A percentile compares a stretch with the other conserved stretches of the same genome.
Conservation (phyloP, 2,113 vertebrate species). For the Hydrolagus affinis region DNA sequence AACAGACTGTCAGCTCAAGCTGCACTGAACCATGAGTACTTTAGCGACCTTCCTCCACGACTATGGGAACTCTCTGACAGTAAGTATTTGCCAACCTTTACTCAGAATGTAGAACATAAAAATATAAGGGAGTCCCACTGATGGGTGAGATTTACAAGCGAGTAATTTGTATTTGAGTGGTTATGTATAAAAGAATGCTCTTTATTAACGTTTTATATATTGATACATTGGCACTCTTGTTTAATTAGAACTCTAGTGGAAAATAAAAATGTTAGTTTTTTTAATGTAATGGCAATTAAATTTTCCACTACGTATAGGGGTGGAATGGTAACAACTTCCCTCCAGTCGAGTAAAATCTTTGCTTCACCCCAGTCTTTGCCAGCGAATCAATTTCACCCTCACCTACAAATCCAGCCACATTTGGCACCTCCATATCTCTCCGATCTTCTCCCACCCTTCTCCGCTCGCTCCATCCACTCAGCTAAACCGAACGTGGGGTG, state of each 20-base stretch:
- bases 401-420: too few species aligned
- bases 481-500: too few species aligned
- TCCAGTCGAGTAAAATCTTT: too few species aligned
- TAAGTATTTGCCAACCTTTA: slow-evolving; percentile 52
- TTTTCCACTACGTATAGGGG: too few species aligned
- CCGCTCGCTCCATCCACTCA: too few species aligned
- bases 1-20: slow-evolving; percentile 85
- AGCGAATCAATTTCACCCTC: too few species aligned
- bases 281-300: too few species aligned
- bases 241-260: background rate
- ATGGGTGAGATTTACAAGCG: slow-evolving; percentile 4
- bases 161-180: background rate
- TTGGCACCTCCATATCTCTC: too few species aligned
- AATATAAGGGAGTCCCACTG: background rate
- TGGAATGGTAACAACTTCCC: too few species aligned
- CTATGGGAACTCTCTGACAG: slow-evolving; percentile 90
- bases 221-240: background rate
- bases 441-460: too few species aligned
- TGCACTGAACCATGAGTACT: slow-evolving; percentile 85
- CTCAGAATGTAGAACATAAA: background rate
- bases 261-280: too few species aligned
- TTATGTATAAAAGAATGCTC: background rate
- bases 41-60: slow-evolving; percentile 87
- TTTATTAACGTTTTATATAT: background rate
- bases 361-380: too few species aligned